Evolutionary conservation across 1,140 invertebrate genomes (phyloP), one percentile per base, ranked within the genome.

Genomic region (Megathymus violae): DNA sequence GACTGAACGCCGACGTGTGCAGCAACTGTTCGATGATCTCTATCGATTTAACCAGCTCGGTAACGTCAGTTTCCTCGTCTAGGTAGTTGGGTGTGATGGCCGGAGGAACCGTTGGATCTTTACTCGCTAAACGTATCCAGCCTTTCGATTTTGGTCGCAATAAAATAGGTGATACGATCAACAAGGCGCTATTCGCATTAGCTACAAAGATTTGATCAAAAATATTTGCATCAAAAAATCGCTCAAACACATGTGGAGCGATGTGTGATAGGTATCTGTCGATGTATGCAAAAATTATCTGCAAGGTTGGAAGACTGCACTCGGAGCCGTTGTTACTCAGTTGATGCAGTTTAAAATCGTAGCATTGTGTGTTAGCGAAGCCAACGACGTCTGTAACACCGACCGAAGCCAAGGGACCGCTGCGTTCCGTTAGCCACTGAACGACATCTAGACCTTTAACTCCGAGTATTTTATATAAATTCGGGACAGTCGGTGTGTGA

Each of bases 11-110:
- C n/a, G n/a, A n/a, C n/a, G n/a, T n/a, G n/a, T n/a, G n/a, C n/a
- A 83, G 75, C 4, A 96, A 31, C 5, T 93, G 78, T 19, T 94
- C 71, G 0, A 93, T 82, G 5, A 92, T 84, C 15, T 91, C 83
- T 0, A 95, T 89, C 0, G 93, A 93, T 6, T 91, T 82, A 0
- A 95, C 77, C 9, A 95, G 81, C 5, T 94, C 85, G 15, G 93
- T 88, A 6, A 94, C 68, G 65, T 96, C 95, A 1, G 93, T 89
- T 0, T 92, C 82, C 76, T 95, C 86, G 6, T 82, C 77, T 27
- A 96, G 93, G 71, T 96, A 97, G 71, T 96, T 96, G 0, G 97
- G 94, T 71, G 95, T 94, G 9, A 98, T 96, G 7, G 94, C 86
- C 0, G 98, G 98, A 59, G 94, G 93, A 0, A 93, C 92, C 14